Evolutionary conservation across 1,140 invertebrate genomes (phyloP).

Genomic region (Ganaspis sp.): DNA sequence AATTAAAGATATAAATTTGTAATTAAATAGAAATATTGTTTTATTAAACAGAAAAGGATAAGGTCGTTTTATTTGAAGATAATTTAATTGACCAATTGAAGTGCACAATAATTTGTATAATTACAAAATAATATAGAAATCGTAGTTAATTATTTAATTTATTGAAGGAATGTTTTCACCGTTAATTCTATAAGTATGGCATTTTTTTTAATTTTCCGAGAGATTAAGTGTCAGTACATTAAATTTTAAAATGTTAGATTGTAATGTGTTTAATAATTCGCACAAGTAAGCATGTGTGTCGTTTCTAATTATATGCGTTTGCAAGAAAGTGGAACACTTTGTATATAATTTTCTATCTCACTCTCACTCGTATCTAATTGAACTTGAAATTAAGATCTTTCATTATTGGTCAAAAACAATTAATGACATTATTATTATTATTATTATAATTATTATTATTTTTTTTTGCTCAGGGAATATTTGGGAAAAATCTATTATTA

Average conservation of each 20-base stretch:
- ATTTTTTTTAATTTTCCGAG: background rate
- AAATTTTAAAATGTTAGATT: background rate
- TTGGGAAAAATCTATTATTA: too few relatives aligned
- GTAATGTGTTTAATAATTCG: conserved; percentile 48
- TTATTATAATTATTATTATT: too few relatives aligned
- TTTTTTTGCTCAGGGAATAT: too few relatives aligned
- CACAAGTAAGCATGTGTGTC: conserved; percentile 63
- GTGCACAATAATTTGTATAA: background rate
- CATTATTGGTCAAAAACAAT: background rate
- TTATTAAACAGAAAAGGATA: background rate
- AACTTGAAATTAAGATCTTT: background rate
- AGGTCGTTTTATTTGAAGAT: background rate
- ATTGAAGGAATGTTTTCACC: background rate
- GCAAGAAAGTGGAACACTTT: conserved; percentile 65
- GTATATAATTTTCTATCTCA: conserved; percentile 42
- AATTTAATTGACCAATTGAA: too few relatives aligned
- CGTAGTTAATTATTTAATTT: background rate
- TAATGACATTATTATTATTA: too few relatives aligned
- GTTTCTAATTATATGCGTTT: conserved; percentile 59
- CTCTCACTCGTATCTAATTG: conserved; percentile 24
- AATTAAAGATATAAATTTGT: too few relatives aligned
- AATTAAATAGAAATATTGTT: too few relatives aligned
- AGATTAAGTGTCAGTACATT: background rate
- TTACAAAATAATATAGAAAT: background rate
- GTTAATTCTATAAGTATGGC: too few relatives aligned